Base-by-base conservation (phyloP, 2,888 invertebrate genomes). In the Allacma fusca region DNA sequence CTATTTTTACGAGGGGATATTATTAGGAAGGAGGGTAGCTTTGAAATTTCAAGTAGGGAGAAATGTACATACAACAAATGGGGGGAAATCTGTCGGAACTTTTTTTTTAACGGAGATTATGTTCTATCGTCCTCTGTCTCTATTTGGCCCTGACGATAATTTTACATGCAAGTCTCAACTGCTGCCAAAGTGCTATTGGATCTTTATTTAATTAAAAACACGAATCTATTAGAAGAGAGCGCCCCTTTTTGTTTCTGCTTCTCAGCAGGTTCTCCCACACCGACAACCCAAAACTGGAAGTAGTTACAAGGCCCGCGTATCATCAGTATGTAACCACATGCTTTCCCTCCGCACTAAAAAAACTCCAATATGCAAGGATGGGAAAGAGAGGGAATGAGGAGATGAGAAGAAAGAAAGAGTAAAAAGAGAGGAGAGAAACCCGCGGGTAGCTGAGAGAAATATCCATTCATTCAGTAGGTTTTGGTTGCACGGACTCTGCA, bases 121-220 rank as follows among this genome's bases (percentile, higher is more conserved):
- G 44, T 67, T 50, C 43, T 67, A 44, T 24, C 29, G 23, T 59
- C 23, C 59, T 23, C 59, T 59, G n/a, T 23, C 59, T 23, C 59
- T 59, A 19, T 59, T 23, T 59, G 12, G 12, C 59, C 59, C 59
- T 59, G 16, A 40, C 26, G 69, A 74, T 64, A 57, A 72, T 62
- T 76, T 59, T 62, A 68, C 75, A 59, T 75, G 70, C 59, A 67
- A 26, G 67, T 59, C 68, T 68, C 59, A 68, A 69, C 67, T 44
- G 65, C 68, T 75, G 29, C 57, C 67, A 67, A 74, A 78, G 44
- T 78, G 64, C 74, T 75, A 78, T 78, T 78, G 80, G 80, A 80
- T 80, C 77, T 79, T 80, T 80, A 80, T 80, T 80, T 80, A 80
- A 80, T 80, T 80, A 80, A 80, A 80, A 80, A 77, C 50, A 75